Evolutionary conservation across 2,797 vertebrate genomes (phyloP).

Genomic region (Anniella stebbinsi): DNA sequence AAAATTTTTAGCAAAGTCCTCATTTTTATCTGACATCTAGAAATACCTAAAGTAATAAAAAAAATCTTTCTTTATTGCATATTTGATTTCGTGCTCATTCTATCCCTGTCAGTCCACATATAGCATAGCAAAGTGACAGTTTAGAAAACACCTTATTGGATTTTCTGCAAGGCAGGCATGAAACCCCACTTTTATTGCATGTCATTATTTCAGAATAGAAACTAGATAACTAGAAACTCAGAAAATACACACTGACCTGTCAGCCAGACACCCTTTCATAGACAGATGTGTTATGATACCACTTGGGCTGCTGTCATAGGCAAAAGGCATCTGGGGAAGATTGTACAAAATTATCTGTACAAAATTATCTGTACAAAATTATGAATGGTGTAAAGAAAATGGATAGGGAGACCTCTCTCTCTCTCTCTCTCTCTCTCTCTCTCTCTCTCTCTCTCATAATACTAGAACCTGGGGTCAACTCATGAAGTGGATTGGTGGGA

Average conservation of each 20-base stretch:
- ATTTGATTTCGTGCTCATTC: slow-evolving; percentile 81
- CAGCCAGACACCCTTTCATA: background rate
- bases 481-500: too few relatives aligned
- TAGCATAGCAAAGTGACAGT: slow-evolving; percentile 66
- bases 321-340: background rate
- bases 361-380: too few relatives aligned
- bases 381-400: too few relatives aligned
- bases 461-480: too few relatives aligned
- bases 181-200: slow-evolving; percentile 42
- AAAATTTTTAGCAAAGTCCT: slow-evolving; percentile 82
- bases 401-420: too few relatives aligned
- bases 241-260: slow-evolving; percentile 6
- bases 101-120: slow-evolving; percentile 78
- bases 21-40: slow-evolving; percentile 83
- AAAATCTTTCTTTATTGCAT: slow-evolving; percentile 78
- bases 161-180: slow-evolving; percentile 60
- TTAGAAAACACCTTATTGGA: slow-evolving; percentile 65
- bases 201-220: slow-evolving; percentile 41
- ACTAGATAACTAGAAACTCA: slow-evolving; percentile 23
- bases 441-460: too few relatives aligned
- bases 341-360: too few relatives aligned
- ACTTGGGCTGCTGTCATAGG: background rate
- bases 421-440: too few relatives aligned
- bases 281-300: background rate
- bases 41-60: slow-evolving; percentile 84